Conservation (phyloP, 1,140 invertebrate genomes). For the Augochlora pura region DNA sequence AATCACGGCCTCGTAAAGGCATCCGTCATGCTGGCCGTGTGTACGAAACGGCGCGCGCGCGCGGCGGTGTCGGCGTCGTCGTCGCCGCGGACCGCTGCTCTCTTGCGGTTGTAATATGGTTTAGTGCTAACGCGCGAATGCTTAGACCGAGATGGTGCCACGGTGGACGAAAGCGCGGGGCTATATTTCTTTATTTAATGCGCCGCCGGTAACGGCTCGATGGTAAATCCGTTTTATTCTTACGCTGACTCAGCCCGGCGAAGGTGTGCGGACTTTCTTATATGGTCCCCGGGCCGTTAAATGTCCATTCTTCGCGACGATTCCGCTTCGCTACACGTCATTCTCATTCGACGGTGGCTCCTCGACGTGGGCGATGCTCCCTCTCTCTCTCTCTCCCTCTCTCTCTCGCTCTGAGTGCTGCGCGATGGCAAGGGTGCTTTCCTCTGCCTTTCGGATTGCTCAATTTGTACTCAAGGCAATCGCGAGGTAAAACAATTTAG, state of each 20-base stretch:
- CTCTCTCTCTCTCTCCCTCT: no score
- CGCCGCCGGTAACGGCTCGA: slow-evolving; percentile 67
- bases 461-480: no score
- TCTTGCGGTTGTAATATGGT: slow-evolving; percentile 73
- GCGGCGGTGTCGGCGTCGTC: slow-evolving; percentile 22
- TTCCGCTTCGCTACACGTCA: slow-evolving; percentile 32
- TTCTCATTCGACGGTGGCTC: slow-evolving; percentile 15
- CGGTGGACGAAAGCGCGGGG: slow-evolving; percentile 64
- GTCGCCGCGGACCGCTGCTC: slow-evolving; percentile 35
- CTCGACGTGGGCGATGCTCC: background rate
- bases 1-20: slow-evolving; percentile 75
- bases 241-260: slow-evolving; percentile 70
- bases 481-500: no score
- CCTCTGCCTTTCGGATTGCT: no score
- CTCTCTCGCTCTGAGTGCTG: no score
- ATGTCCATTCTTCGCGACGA: slow-evolving; percentile 1
- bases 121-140: slow-evolving; percentile 72
- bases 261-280: slow-evolving; percentile 45
- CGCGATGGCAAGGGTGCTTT: no score
- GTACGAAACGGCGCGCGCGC: slow-evolving; percentile 23
- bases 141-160: slow-evolving; percentile 60
- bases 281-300: slow-evolving; percentile 34
- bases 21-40: slow-evolving; percentile 66
- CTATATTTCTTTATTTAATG: slow-evolving; percentile 78
- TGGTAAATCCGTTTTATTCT: slow-evolving; percentile 74